Evolutionary conservation across 30 jellyfish, hydroid and myxozoan genomes (phyloP).

Genomic region (Cassiopea andromeda): DNA sequence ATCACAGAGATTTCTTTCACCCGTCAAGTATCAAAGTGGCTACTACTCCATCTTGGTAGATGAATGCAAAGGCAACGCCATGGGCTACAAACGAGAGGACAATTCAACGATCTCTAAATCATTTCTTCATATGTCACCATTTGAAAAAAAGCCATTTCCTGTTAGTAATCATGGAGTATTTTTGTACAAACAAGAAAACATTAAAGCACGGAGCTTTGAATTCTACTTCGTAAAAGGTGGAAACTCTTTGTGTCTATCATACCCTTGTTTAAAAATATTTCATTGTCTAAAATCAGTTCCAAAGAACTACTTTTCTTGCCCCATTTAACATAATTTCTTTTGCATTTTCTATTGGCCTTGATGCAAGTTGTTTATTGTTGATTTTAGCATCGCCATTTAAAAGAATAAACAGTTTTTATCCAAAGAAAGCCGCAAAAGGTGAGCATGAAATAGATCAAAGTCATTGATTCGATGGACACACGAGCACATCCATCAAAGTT

Average conservation of each 20-base stretch:
- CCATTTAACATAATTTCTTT: too few species aligned
- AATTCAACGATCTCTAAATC: constrained; percentile 4
- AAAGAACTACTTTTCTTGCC: too few species aligned
- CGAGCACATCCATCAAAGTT: too few species aligned
- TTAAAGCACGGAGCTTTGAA: neutral
- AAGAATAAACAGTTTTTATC: constrained; percentile 36
- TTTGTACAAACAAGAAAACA: neutral
- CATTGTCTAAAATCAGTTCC: too few species aligned
- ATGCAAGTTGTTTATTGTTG: neutral
- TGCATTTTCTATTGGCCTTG: neutral
- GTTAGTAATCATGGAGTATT: neutral
- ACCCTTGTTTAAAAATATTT: too few species aligned
- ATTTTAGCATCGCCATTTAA: constrained; percentile 25
- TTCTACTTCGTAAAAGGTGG: constrained; percentile 29
- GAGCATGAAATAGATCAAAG: neutral
- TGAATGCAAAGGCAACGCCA: neutral
- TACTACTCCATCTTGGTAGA: neutral
- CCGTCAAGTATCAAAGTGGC: neutral
- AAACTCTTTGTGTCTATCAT: neutral
- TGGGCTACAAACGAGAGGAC: neutral
- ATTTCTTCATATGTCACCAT: neutral
- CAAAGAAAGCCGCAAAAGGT: constrained; percentile 12
- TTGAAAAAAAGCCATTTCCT: neutral
- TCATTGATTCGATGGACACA: neutral
- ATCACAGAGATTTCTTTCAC: neutral